Percentiles rank a stretch among this genome's conserved stretches.
Evolutionary conservation across 2,888 invertebrate genomes (phyloP).

Genomic region (Metacarcinus magister): DNA sequence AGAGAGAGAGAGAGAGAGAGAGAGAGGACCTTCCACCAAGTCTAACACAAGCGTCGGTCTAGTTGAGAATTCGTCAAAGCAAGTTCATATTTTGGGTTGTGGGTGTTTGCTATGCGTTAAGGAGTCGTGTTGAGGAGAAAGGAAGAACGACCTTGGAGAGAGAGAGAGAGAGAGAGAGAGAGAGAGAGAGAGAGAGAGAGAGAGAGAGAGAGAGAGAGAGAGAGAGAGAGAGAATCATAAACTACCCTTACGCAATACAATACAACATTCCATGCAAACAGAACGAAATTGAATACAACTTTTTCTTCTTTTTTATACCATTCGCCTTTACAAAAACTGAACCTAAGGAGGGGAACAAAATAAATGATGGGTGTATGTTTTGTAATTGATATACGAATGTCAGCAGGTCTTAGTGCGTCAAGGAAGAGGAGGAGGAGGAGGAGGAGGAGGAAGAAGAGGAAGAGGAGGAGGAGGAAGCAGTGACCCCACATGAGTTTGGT

Average conservation of each 20-base stretch:
- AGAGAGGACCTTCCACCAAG: not conserved
- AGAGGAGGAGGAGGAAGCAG: not conserved
- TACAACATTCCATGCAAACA: not conserved
- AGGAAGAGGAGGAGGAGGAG: not conserved
- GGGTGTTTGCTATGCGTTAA: not conserved
- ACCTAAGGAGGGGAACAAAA: not conserved
- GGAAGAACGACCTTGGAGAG: not conserved
- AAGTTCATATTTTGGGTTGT: not conserved
- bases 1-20: not conserved
- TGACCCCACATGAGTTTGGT: not conserved
- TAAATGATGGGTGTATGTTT: not conserved
- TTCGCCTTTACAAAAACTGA: too few species aligned
- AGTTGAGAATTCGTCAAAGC: not conserved
- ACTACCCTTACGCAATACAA: not conserved
- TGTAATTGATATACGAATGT: constrained; percentile 17
- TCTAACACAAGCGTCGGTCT: not conserved
- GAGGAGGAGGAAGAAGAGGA: not conserved
- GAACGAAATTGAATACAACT: not conserved
- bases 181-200: constrained; percentile 48
- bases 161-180: constrained; percentile 48
- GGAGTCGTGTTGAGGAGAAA: not conserved
- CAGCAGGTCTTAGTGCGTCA: not conserved
- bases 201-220: constrained; percentile 19
- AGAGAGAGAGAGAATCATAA: constrained; percentile 32
- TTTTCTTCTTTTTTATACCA: not conserved